A percentile compares a stretch with the other conserved stretches of the same genome.
Conservation (phyloP, 2,797 vertebrate species). For the Cottoperca gobio region DNA sequence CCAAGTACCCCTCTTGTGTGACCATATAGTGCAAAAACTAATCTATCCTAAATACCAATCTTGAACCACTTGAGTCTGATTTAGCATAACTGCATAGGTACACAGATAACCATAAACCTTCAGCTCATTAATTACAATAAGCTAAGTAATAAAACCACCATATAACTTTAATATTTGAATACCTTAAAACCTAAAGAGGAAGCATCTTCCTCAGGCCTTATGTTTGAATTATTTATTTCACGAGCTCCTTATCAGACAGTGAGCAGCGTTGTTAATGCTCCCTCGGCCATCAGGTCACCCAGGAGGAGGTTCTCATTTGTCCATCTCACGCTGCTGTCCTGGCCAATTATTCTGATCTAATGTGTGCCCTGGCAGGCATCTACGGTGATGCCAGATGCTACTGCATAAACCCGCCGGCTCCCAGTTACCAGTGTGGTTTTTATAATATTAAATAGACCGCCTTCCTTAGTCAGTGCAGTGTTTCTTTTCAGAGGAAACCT, state of each 20-base stretch:
- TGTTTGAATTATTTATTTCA: slow-evolving; percentile 8
- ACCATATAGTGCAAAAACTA: background rate
- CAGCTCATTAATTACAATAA: background rate
- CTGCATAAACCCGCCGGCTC: slow-evolving; percentile 64
- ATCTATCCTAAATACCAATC: background rate
- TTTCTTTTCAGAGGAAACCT: slow-evolving; percentile 66
- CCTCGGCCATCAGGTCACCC: slow-evolving; percentile 70
- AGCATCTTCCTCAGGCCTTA: background rate
- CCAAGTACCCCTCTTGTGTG: background rate
- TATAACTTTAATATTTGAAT: background rate
- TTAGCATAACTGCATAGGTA: background rate
- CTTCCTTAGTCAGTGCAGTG: slow-evolving; percentile 42
- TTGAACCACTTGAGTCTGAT: background rate
- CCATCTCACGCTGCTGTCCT: slow-evolving; percentile 74
- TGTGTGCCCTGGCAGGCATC: slow-evolving; percentile 69
- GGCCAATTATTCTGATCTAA: slow-evolving; percentile 77
- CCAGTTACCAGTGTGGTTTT: slow-evolving; percentile 68
- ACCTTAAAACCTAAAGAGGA: background rate
- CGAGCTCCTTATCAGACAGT: slow-evolving; percentile 30
- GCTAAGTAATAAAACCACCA: background rate
- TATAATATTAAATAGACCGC: slow-evolving; percentile 75
- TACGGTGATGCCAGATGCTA: slow-evolving; percentile 77
- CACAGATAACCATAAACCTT: background rate
- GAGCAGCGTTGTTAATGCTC: slow-evolving; percentile 50
- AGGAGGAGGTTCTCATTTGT: slow-evolving; percentile 79